A percentile compares a stretch with the other conserved stretches of the same genome.
phyloP scores from a whole-genome alignment of 2,888 invertebrate genomes.

The Amorpha juglandis region DNA sequence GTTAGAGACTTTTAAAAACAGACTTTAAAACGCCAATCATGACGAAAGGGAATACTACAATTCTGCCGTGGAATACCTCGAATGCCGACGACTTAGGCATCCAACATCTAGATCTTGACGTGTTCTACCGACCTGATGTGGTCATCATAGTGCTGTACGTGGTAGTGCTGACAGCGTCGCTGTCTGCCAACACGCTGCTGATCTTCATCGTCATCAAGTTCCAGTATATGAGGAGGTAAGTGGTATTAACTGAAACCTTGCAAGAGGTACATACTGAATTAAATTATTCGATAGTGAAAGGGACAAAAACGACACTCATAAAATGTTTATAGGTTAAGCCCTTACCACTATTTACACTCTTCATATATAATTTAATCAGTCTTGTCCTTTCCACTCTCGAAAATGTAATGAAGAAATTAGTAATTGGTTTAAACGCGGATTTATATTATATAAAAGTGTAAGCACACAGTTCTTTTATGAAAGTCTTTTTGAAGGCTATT shows the following conservation, averaged over 20 bases:
- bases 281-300: too few species aligned
- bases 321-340: too few species aligned
- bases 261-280: too few species aligned
- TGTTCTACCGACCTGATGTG: constrained; percentile 73
- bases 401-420: too few species aligned
- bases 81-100: constrained; percentile 47
- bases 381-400: too few species aligned
- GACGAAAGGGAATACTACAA: constrained; percentile 21
- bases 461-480: too few species aligned
- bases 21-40: neutral
- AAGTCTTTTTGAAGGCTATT: too few species aligned
- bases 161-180: constrained; percentile 86
- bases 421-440: too few species aligned
- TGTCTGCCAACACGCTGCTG: constrained; percentile 87
- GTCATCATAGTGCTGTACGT: constrained; percentile 86
- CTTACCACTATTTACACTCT: too few species aligned
- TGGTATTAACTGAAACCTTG: constrained; percentile 28
- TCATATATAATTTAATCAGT: too few species aligned
- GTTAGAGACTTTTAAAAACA: neutral
- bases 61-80: constrained; percentile 23
- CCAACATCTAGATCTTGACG: constrained; percentile 62
- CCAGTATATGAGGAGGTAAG: constrained; percentile 89
- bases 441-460: too few species aligned
- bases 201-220: constrained; percentile 89
- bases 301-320: too few species aligned